Evolutionary conservation across 1,140 invertebrate genomes (phyloP).

Genomic region (Drosophila seguyi): DNA sequence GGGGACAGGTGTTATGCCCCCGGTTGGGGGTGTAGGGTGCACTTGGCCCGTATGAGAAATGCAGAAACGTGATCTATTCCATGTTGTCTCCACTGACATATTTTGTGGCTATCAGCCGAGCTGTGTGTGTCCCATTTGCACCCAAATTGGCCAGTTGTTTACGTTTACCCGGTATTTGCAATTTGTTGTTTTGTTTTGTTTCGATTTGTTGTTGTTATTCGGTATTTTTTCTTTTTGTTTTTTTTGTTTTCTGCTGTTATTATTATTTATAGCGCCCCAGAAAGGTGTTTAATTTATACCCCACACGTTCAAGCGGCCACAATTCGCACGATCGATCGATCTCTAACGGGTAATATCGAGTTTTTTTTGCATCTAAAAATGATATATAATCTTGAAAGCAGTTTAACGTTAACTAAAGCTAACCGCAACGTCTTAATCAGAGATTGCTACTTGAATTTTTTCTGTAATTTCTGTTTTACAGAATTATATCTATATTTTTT

Average conservation of each 20-base stretch:
- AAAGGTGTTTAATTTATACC: slow-evolving; percentile 53
- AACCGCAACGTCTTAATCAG: not conserved
- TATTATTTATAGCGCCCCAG: slow-evolving; percentile 52
- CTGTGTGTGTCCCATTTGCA: slow-evolving; percentile 53
- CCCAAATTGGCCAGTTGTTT: slow-evolving; percentile 52
- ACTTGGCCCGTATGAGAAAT: slow-evolving; percentile 52
- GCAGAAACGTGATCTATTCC: slow-evolving; percentile 81
- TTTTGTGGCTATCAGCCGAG: slow-evolving; percentile 69
- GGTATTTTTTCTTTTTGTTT: slow-evolving; percentile 1
- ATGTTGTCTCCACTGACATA: slow-evolving; percentile 57
- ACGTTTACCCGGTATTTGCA: slow-evolving; percentile 44
- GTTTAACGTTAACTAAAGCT: not conserved
- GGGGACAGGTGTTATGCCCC: not conserved
- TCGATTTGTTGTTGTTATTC: slow-evolving; percentile 18
- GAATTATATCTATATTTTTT: not conserved
- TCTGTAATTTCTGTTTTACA: not conserved
- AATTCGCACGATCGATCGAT: slow-evolving; percentile 15
- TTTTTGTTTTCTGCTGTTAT: slow-evolving; percentile 9
- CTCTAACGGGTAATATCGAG: not conserved
- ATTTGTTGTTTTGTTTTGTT: slow-evolving; percentile 51
- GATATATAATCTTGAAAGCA: not conserved
- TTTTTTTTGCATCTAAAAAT: not conserved
- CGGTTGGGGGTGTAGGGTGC: slow-evolving; percentile 11
- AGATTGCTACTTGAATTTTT: not conserved
- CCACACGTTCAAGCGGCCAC: slow-evolving; percentile 18